Conservation (phyloP, 2,888 invertebrate genomes). For the Tubiluchus corallicola region DNA sequence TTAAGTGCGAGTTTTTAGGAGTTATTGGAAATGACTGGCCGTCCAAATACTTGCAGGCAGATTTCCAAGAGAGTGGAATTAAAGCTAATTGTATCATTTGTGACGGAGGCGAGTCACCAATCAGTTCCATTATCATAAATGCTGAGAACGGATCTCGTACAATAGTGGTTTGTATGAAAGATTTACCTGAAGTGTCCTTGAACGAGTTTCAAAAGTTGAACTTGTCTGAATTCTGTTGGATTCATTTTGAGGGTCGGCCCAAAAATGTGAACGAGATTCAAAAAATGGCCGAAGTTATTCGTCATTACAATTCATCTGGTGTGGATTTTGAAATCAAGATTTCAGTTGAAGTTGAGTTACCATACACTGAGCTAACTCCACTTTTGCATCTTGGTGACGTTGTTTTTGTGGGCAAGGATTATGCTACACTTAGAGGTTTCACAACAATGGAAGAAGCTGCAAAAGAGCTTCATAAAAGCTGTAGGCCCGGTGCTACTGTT, state of each 20-base stretch:
- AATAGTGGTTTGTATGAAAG: constrained; percentile 41
- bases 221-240: constrained; percentile 39
- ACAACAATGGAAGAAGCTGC: constrained; percentile 35
- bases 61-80: constrained; percentile 37
- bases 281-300: constrained; percentile 37
- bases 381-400: constrained; percentile 37
- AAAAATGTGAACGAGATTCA: constrained; percentile 36
- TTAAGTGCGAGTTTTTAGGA: constrained; percentile 41
- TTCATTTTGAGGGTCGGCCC: constrained; percentile 43
- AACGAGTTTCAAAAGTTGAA: constrained; percentile 38
- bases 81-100: constrained; percentile 26
- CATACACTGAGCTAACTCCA: constrained; percentile 31
- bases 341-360: constrained; percentile 44
- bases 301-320: constrained; percentile 27
- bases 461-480: constrained; percentile 25
- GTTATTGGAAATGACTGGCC: constrained; percentile 33
- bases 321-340: constrained; percentile 30
- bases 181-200: constrained; percentile 37
- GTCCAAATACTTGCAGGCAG: constrained; percentile 36
- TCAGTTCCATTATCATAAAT: constrained; percentile 41
- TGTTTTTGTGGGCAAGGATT: constrained; percentile 46
- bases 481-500: constrained; percentile 21
- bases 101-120: constrained; percentile 39
- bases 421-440: constrained; percentile 37
- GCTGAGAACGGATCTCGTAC: constrained; percentile 40